Evolutionary conservation across 2,797 vertebrate species (phyloP), one percentile per base, ranked within the genome.

Genomic region (Staurois parvus): DNA sequence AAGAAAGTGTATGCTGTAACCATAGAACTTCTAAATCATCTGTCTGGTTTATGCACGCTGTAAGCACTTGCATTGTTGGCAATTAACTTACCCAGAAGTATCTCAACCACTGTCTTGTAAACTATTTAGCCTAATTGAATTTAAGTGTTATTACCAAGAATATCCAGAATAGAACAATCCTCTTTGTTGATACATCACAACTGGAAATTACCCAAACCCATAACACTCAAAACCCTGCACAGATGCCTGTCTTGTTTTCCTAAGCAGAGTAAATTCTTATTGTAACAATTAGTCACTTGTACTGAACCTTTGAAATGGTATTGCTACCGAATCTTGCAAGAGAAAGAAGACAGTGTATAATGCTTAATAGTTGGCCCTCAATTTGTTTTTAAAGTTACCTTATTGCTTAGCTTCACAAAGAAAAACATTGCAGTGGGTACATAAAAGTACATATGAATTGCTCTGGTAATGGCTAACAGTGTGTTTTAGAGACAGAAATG

Each of bases 221-320:
- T 42, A 76, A 81, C 73, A 72, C 74, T 45, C 26, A 74, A 76
- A 77, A 72, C 76, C 56, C 67, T 77, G 66, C 32, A 66, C 40
- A 82, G 30, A 76, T 59, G 73, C 77, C 37, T 75, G 42, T 34
- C 66, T 81, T 84, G 75, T 81, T 85, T 70, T 85, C 32, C 72
- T 62, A 82, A 82, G 84, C 72, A 72, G 64, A 82, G 42, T 85
- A 40, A 79, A 73, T 81, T 81, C 72, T 81, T 76, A 81, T 81
- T 76, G 66, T 76, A 86, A 86, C 79, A 86, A 86, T 81, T 82
- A 86, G 73, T 48, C 82, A 81, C 76, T 81, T 86, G 84, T 85
- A 69, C 68, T 76, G 84, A 17, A n/a, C 62, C 34, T 85, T 70
- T 85, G 64, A 85, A 85, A 69, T 81, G 24, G 37, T 28, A 59